Conservation (phyloP, 2,797 vertebrate genomes). For the Salmo trutta region DNA sequence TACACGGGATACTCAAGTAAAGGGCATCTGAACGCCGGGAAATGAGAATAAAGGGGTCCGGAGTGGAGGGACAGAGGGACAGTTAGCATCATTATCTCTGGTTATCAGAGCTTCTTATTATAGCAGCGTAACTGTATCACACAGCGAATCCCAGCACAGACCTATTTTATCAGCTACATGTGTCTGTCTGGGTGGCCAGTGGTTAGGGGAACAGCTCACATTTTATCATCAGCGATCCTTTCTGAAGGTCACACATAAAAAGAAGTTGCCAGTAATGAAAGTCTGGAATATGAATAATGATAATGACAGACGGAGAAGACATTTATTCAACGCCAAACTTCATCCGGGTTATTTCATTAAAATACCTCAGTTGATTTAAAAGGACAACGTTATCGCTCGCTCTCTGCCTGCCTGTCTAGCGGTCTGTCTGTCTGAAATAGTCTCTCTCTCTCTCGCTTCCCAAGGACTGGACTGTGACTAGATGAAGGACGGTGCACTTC, state of each 20-base stretch:
- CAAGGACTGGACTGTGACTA: neutral
- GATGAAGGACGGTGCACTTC: too few species aligned
- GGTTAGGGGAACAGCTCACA: conserved; percentile 15
- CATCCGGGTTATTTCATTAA: conserved; percentile 37
- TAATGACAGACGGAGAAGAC: conserved; percentile 23
- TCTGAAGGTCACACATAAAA: conserved; percentile 27
- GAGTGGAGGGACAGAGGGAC: neutral
- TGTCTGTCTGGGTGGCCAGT: neutral
- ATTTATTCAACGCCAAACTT: conserved; percentile 28
- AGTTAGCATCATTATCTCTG: neutral
- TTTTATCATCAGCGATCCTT: conserved; percentile 27
- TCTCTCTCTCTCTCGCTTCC: neutral
- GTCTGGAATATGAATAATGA: conserved; percentile 31
- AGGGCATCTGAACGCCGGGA: neutral
- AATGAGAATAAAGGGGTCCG: neutral
- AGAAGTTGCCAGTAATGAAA: conserved; percentile 27
- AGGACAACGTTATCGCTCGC: neutral
- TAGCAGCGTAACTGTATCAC: neutral
- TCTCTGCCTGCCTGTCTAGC: neutral
- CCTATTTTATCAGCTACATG: neutral
- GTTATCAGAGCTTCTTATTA: neutral
- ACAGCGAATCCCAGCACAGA: neutral
- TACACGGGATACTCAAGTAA: neutral
- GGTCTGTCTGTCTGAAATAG: neutral
- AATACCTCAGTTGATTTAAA: conserved; percentile 6